Evolutionary conservation across 92 coral and sea anemone genomes (phyloP).

Genomic region (Phenganax stokvisi): DNA sequence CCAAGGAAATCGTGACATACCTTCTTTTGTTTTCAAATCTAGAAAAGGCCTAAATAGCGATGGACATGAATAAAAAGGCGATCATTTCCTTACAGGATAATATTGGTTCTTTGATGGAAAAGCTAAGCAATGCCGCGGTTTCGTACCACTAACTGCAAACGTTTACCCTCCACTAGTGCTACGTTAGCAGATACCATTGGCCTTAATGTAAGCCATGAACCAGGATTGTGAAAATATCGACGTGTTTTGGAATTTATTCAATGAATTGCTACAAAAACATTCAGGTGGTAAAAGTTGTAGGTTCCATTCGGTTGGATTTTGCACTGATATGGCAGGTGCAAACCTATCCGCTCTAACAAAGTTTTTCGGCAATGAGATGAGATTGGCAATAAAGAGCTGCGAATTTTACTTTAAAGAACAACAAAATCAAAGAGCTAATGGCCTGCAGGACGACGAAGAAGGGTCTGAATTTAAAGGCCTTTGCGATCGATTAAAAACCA

Average conservation of each 20-base stretch:
- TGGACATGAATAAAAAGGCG: conserved; percentile 47
- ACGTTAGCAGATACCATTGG: conserved; percentile 41
- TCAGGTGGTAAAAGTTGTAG: not conserved
- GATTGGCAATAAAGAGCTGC: conserved; percentile 44
- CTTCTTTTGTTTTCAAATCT: conserved; percentile 56
- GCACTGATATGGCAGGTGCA: conserved; percentile 60
- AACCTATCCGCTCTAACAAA: conserved; percentile 47
- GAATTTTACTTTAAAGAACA: conserved; percentile 58
- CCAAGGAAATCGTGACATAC: conserved; percentile 53
- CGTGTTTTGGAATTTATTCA: conserved; percentile 45
- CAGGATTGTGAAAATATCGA: conserved; percentile 30
- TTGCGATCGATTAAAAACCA: not conserved
- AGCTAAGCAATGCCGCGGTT: conserved; percentile 54
- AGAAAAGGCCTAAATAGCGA: conserved; percentile 47
- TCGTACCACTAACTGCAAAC: conserved; percentile 48
- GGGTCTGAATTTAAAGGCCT: conserved; percentile 21
- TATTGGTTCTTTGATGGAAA: conserved; percentile 60
- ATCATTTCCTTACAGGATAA: conserved; percentile 48
- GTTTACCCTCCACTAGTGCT: conserved; percentile 46
- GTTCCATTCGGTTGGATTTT: conserved; percentile 46
- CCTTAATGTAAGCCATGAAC: conserved; percentile 39
- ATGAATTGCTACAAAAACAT: conserved; percentile 30
- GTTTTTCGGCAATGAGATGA: conserved; percentile 41
- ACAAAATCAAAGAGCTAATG: conserved; percentile 29
- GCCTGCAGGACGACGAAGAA: conserved; percentile 13